These are phyloP conservation scores for Elmis aenea DNA, from an alignment of 2,888 invertebrate species.

Conservation along the genomic window DNA sequence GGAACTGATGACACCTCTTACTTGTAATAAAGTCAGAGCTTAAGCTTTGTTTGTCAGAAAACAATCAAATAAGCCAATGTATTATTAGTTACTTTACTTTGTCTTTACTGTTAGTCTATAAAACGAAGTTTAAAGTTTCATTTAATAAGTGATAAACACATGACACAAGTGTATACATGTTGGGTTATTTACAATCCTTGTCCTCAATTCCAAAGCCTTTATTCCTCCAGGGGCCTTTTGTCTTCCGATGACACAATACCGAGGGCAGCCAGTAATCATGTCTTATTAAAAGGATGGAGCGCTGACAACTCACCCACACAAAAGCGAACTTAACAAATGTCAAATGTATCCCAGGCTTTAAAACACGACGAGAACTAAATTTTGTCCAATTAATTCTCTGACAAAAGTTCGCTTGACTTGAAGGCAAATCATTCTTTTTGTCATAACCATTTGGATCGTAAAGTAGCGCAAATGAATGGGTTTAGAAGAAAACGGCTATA, in stretches of 20 bases:
- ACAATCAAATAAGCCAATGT: too few species aligned
- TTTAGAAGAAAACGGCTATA: slow-evolving; percentile 8
- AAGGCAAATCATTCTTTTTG: slow-evolving; percentile 21
- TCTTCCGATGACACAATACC: slow-evolving; percentile 22
- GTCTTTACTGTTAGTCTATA: too few species aligned
- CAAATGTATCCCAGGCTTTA: slow-evolving; percentile 18
- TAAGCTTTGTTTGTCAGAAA: too few species aligned
- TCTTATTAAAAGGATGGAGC: slow-evolving; percentile 22
- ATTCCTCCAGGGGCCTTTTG: slow-evolving; percentile 19
- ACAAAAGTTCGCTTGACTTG: slow-evolving; percentile 23
- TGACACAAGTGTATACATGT: slow-evolving; percentile 14
- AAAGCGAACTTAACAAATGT: slow-evolving; percentile 18
- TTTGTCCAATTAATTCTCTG: slow-evolving; percentile 24
- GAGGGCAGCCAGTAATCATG: slow-evolving; percentile 23
- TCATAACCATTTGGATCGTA: slow-evolving; percentile 16
- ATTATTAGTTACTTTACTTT: too few species aligned
- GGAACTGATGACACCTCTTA: too few species aligned
- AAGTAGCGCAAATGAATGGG: slow-evolving; percentile 11
- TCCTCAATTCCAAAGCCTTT: slow-evolving; percentile 16
- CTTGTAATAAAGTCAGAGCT: too few species aligned
- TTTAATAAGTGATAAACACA: too few species aligned
- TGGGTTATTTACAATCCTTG: slow-evolving; percentile 19
- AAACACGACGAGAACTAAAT: slow-evolving; percentile 17
- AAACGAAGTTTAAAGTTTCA: too few species aligned
- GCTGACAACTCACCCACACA: slow-evolving; percentile 17